These are phyloP conservation scores for Lepus americanus DNA, from an alignment of 2,113 vertebrate genomes.

Conservation along the genomic window DNA sequence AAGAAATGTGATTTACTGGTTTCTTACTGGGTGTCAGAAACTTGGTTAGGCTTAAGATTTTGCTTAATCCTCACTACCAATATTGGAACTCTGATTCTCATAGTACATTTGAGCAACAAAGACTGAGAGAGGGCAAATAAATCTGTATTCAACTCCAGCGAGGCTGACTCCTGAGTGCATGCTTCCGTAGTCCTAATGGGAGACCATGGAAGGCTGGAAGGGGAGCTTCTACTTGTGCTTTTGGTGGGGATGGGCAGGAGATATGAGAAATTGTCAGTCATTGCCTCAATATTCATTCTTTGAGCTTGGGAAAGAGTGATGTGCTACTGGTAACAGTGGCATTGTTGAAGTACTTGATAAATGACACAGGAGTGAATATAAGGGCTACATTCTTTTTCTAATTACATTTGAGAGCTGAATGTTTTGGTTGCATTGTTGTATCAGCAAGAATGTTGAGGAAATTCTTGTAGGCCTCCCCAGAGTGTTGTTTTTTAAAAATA, in stretches of 20 bases:
- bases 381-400: background rate
- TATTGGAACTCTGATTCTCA: background rate
- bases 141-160: background rate
- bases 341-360: background rate
- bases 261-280: background rate
- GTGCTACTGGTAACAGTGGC: background rate
- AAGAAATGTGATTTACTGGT: slow-evolving; percentile 32
- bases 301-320: slow-evolving; percentile 45
- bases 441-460: slow-evolving; percentile 11
- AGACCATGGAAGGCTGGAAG: background rate
- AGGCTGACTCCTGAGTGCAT: background rate
- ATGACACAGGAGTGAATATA: background rate
- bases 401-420: background rate
- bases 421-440: background rate
- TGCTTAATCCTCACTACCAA: slow-evolving; percentile 14
- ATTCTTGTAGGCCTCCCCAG: slow-evolving; percentile 20
- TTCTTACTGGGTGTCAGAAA: slow-evolving; percentile 8
- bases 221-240: background rate
- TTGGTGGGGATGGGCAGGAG: background rate
- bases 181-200: background rate
- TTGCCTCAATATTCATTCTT: slow-evolving; percentile 12
- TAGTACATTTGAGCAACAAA: background rate
- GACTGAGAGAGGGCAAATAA: background rate
- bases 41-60: slow-evolving; percentile 51
- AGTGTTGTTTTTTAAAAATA: slow-evolving; percentile 22